Conservation (phyloP, 2,888 invertebrate genomes). For the Tillus elongatus region DNA sequence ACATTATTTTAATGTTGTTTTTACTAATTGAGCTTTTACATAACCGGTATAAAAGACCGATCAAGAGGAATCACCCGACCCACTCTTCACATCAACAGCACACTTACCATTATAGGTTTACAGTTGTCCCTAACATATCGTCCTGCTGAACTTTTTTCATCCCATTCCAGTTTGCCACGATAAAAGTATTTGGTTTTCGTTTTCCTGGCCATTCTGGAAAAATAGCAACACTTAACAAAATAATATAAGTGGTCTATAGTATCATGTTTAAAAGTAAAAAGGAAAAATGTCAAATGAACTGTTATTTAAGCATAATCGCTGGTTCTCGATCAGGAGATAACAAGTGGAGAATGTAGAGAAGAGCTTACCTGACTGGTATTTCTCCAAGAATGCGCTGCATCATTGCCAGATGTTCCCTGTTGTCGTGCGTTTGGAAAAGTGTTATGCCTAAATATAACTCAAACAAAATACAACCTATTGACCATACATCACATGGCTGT, state of each 20-base stretch:
- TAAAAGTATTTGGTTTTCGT: slow-evolving; percentile 97
- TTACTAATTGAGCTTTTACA: no score
- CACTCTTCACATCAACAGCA: no score
- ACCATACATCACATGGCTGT: slow-evolving; percentile 99
- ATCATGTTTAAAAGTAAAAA: no score
- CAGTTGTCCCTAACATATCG: slow-evolving; percentile 97
- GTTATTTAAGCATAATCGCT: no score
- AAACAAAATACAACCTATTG: slow-evolving; percentile 98
- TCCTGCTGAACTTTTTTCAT: slow-evolving; percentile 91
- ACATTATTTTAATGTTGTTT: no score
- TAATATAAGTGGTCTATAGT: slow-evolving; percentile 15
- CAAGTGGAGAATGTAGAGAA: no score
- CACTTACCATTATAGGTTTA: slow-evolving; percentile 82
- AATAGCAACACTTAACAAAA: slow-evolving; percentile 10
- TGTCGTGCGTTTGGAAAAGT: slow-evolving; percentile 99
- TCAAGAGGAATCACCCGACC: no score
- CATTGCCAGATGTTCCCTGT: slow-evolving; percentile 99
- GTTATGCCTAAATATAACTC: slow-evolving; percentile 97
- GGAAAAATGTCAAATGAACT: no score
- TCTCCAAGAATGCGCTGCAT: slow-evolving; percentile 98
- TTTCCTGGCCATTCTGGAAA: slow-evolving; percentile 72
- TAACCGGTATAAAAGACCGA: no score
- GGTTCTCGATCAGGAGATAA: no score
- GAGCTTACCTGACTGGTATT: slow-evolving; percentile 83
- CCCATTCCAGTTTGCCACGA: slow-evolving; percentile 96